Conservation (phyloP, 2,113 vertebrate genomes). For the Gracilinanus agilis region DNA sequence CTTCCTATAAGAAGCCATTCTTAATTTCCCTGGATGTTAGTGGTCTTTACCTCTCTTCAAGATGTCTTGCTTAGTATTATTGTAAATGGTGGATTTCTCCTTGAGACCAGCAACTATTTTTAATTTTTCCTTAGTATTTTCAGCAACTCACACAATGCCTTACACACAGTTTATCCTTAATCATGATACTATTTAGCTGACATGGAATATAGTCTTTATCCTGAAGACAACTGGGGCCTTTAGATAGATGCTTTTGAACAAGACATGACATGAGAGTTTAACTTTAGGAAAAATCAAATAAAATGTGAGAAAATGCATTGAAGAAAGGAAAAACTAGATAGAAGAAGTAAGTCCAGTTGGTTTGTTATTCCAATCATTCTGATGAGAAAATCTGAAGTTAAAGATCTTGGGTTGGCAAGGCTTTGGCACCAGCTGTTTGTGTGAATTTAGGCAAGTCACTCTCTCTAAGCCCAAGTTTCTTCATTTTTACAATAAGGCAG, state of each 20-base stretch:
- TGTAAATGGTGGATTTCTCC: not conserved
- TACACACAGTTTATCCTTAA: not conserved
- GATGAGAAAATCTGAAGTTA: not conserved
- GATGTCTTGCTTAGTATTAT: not conserved
- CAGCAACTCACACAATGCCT: not conserved
- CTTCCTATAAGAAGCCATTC: not conserved
- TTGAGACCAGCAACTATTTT: not conserved
- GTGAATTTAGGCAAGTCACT: slow-evolving; percentile 21
- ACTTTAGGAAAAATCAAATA: not conserved
- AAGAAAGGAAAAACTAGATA: not conserved
- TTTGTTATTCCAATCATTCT: not conserved
- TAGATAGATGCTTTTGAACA: not conserved
- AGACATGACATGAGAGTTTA: not conserved
- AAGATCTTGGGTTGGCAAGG: slow-evolving; percentile 11
- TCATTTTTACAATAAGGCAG: slow-evolving; percentile 40
- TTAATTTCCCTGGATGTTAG: not conserved
- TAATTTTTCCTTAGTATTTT: not conserved
- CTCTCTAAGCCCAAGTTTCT: slow-evolving; percentile 24
- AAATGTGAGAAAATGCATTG: not conserved
- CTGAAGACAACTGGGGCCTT: not conserved
- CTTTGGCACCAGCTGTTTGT: slow-evolving; percentile 13
- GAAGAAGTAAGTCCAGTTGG: not conserved
- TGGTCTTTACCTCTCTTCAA: not conserved
- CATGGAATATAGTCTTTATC: not conserved
- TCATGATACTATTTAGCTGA: not conserved